These are phyloP conservation scores for Jacana jacana DNA, from an alignment of 2,113 vertebrate genomes.

Conservation along the genomic window DNA sequence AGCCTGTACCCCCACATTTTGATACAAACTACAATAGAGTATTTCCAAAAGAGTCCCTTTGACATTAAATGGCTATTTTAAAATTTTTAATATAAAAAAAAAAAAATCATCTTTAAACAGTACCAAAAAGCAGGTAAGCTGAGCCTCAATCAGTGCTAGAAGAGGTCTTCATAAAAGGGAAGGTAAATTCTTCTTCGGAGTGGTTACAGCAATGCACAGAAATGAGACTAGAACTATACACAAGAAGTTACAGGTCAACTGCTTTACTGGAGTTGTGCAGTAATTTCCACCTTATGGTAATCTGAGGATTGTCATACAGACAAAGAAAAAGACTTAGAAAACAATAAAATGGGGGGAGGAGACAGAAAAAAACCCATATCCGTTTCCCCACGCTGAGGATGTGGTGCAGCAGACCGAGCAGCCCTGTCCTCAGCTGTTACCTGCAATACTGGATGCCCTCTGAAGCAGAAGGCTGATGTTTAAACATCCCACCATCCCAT, in stretches of 20 bases:
- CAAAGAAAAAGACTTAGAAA: not conserved
- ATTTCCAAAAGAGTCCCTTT: constrained; percentile 26
- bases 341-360: not conserved
- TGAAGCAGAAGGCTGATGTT: not conserved
- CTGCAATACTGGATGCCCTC: not conserved
- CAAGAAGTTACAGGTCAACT: not conserved
- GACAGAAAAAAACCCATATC: not conserved
- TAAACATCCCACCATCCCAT: not conserved
- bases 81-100: not conserved
- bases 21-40: not conserved
- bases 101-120: constrained; percentile 4
- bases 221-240: constrained; percentile 20
- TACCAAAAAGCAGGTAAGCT: constrained; percentile 34
- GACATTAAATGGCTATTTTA: constrained; percentile 9
- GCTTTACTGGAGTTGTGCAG: constrained; percentile 29
- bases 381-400: not conserved
- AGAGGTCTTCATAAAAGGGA: not conserved
- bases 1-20: not conserved
- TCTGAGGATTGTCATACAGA: not conserved
- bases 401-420: rapidly evolving
- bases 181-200: not conserved
- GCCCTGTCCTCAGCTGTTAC: not conserved
- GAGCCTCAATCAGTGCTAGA: not conserved
- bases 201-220: not conserved
- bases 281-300: not conserved